These are phyloP conservation scores for Echinops telfairi DNA, from an alignment of 2,113 vertebrate species.

Conservation along the genomic window DNA sequence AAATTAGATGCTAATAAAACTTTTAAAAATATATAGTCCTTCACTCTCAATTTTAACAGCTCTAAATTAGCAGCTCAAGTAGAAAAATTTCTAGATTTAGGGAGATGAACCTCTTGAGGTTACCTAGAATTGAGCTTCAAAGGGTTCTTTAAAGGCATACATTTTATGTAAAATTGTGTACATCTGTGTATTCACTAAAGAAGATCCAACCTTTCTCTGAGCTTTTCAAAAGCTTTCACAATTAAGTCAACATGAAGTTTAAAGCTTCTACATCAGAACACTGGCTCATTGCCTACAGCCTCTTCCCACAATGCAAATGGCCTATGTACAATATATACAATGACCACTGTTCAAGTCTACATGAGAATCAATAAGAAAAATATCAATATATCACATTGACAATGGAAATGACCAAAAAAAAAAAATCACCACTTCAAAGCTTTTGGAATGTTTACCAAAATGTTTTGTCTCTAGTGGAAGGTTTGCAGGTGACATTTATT, in stretches of 20 bases:
- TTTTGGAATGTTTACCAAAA: constrained; percentile 44
- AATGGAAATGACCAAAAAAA: too few species aligned
- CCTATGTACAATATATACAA: background rate
- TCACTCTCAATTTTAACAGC: too few species aligned
- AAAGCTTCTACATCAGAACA: background rate
- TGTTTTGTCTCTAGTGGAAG: background rate
- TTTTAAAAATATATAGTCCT: too few species aligned
- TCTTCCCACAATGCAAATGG: constrained; percentile 10
- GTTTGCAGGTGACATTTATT: background rate
- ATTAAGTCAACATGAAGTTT: background rate
- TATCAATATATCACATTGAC: constrained; percentile 15
- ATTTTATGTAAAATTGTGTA: background rate
- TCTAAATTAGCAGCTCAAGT: background rate
- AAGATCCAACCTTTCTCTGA: background rate
- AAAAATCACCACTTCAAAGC: constrained; percentile 13
- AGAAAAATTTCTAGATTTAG: background rate
- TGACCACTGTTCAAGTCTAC: constrained; percentile 10
- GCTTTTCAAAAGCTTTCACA: constrained; percentile 16
- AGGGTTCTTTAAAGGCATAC: background rate
- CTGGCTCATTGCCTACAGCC: background rate
- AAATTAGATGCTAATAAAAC: too few species aligned
- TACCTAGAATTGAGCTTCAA: background rate
- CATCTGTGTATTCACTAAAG: background rate
- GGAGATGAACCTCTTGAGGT: background rate
- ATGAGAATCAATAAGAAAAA: background rate